Percentiles rank a stretch among this genome's conserved stretches.
Conservation (phyloP, 2,888 invertebrate species). For the Microctonus hyperodae region DNA sequence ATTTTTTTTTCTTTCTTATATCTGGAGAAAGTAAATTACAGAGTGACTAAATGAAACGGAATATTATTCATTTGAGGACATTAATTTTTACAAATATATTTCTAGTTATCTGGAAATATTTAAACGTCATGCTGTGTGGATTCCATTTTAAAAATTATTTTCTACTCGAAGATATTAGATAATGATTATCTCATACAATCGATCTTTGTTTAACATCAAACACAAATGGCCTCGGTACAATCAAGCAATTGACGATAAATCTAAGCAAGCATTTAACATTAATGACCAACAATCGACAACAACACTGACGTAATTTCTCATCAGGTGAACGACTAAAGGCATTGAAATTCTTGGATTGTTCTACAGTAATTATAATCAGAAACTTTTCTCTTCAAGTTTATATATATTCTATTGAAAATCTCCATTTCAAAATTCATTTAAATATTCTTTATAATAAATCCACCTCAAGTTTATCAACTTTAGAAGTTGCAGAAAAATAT, state of each 20-base stretch:
- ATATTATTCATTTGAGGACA: too few species aligned
- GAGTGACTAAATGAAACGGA: too few species aligned
- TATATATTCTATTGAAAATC: not conserved
- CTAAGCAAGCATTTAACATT: conserved; percentile 23
- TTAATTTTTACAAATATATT: not conserved
- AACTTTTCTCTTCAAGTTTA: not conserved
- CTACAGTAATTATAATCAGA: not conserved
- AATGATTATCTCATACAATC: not conserved
- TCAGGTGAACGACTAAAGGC: not conserved
- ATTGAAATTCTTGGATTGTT: conserved; percentile 33
- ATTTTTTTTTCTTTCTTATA: too few species aligned
- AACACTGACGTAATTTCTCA: conserved; percentile 35
- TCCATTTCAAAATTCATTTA: not conserved
- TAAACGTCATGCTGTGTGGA: too few species aligned
- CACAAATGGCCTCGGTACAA: conserved; percentile 26
- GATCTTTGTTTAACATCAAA: not conserved
- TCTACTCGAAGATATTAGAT: not conserved
- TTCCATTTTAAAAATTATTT: not conserved
- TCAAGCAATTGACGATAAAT: conserved; percentile 28
- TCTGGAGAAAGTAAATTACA: too few species aligned
- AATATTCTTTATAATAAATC: not conserved
- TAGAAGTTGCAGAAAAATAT: not conserved
- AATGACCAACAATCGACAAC: conserved; percentile 32
- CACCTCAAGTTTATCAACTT: not conserved
- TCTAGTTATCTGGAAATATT: not conserved